Conservation (phyloP, 2,797 vertebrate genomes). For the Mionectes olivaceus region DNA sequence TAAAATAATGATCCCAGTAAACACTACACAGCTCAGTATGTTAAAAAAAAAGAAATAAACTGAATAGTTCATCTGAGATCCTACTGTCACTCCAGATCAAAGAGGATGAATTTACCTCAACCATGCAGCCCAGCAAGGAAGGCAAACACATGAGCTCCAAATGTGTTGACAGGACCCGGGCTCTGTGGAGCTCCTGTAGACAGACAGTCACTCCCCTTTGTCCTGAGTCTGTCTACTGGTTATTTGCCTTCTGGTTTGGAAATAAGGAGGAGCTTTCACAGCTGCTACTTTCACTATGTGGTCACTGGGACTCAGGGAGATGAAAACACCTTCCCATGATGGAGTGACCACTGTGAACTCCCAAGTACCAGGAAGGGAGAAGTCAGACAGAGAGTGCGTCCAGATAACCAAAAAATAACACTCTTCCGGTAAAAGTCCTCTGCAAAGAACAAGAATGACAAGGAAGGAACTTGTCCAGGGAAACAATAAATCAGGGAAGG, state of each 20-base stretch:
- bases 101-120: not conserved
- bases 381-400: not conserved
- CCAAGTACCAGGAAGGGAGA: fast-evolving
- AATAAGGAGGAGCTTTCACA: not conserved
- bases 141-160: not conserved
- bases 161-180: not conserved
- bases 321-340: not conserved
- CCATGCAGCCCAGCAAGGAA: not conserved
- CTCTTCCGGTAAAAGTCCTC: not conserved
- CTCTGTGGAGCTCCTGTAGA: not conserved
- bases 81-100: not conserved
- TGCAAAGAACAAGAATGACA: not conserved
- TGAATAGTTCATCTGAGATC: not conserved
- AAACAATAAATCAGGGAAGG: not conserved
- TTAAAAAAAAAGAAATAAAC: not conserved
- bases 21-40: not conserved
- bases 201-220: not conserved
- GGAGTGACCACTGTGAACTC: not conserved
- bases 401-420: not conserved
- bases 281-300: not conserved
- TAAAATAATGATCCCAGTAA: not conserved
- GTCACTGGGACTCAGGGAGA: not conserved
- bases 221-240: not conserved
- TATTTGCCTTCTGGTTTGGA: not conserved
- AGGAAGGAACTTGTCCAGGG: not conserved